These are phyloP conservation scores for Kuschelorhynchus macadamiae DNA, from an alignment of 2,888 invertebrate genomes.

Conservation along the genomic window DNA sequence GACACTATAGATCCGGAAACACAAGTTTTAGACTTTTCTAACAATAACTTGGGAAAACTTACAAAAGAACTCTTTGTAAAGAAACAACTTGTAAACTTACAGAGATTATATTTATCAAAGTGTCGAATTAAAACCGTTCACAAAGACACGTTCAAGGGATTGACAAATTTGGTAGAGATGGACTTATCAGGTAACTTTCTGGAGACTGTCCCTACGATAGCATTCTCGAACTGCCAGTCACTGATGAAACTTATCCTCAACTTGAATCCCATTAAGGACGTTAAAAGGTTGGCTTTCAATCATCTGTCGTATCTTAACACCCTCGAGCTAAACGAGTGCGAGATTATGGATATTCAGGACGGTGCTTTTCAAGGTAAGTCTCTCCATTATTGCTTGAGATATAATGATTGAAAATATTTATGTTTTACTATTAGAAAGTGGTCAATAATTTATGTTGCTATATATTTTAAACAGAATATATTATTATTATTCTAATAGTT, in stretches of 20 bases:
- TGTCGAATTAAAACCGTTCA: constrained; percentile 86
- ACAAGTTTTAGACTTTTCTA: constrained; percentile 88
- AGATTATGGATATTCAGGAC: constrained; percentile 82
- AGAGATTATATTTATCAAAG: constrained; percentile 86
- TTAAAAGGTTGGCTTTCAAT: constrained; percentile 82
- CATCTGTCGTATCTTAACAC: constrained; percentile 83
- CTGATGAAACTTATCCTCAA: constrained; percentile 87
- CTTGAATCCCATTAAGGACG: constrained; percentile 84
- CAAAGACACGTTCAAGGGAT: constrained; percentile 85
- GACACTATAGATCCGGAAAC: constrained; percentile 86
- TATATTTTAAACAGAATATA: too few relatives aligned
- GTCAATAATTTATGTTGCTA: too few relatives aligned
- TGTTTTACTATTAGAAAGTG: too few relatives aligned
- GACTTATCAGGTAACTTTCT: constrained; percentile 89
- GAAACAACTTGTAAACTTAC: constrained; percentile 86
- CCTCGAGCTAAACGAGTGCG: constrained; percentile 86
- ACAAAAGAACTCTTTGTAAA: constrained; percentile 85
- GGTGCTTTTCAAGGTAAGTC: constrained; percentile 79
- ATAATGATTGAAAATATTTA: too few relatives aligned
- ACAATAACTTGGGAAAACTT: constrained; percentile 84
- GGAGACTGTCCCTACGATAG: constrained; percentile 82
- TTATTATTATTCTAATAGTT: too few relatives aligned
- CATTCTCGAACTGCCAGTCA: constrained; percentile 84
- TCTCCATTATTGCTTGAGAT: too few relatives aligned
- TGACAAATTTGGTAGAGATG: constrained; percentile 90